Conservation (phyloP, 2,797 vertebrate genomes). For the Rachycentron canadum region DNA sequence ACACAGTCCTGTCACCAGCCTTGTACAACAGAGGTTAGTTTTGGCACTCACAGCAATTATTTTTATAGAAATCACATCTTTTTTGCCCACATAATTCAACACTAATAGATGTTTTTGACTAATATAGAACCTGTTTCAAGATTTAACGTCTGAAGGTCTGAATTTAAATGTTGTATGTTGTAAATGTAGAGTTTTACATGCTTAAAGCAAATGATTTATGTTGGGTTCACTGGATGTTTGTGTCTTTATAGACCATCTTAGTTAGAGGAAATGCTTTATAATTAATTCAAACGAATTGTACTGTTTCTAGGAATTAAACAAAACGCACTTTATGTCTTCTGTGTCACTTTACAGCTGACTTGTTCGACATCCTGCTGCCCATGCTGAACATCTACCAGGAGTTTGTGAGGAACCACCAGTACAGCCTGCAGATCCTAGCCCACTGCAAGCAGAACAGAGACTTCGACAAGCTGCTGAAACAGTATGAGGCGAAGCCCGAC, state of each 20-base stretch:
- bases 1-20: neutral
- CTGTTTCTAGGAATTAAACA: neutral
- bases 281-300: neutral
- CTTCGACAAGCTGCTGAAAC: slow-evolving; percentile 98
- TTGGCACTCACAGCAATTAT: neutral
- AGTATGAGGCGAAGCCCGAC: slow-evolving; percentile 97
- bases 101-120: neutral
- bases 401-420: slow-evolving; percentile 98
- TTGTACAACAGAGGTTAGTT: neutral
- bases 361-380: slow-evolving; percentile 98
- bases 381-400: slow-evolving; percentile 99
- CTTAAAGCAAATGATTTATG: neutral
- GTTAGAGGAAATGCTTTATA: neutral
- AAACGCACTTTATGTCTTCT: neutral
- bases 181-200: neutral
- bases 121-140: neutral
- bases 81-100: neutral
- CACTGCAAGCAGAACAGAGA: slow-evolving; percentile 99
- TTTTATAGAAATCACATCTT: neutral
- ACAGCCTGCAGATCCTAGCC: slow-evolving; percentile 98
- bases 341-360: slow-evolving; percentile 87
- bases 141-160: neutral
- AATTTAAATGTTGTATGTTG: neutral
- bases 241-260: neutral
- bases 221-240: neutral